These are phyloP conservation scores for Zaprionus lineosus DNA, from an alignment of 2,888 invertebrate genomes.

Conservation along the genomic window DNA sequence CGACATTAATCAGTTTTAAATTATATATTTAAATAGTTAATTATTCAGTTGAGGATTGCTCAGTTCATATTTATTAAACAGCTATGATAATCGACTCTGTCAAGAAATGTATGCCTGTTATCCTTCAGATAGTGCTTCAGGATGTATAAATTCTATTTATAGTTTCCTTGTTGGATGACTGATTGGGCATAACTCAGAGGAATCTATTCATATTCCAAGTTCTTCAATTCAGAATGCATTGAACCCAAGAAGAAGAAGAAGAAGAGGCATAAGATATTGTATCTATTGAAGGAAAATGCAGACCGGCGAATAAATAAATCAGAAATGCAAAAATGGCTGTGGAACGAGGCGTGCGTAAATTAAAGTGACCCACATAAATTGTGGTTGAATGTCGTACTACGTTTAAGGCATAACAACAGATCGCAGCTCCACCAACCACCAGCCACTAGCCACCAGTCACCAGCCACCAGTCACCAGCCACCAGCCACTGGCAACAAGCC, in stretches of 20 bases:
- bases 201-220: slow-evolving; percentile 41
- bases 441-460: too few species aligned
- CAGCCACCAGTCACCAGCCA: slow-evolving; percentile 5
- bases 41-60: too few species aligned
- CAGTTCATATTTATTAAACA: too few species aligned
- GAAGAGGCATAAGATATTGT: too few species aligned
- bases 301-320: slow-evolving; percentile 50
- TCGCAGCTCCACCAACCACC: slow-evolving; percentile 10
- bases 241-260: slow-evolving; percentile 44
- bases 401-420: slow-evolving; percentile 63
- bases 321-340: slow-evolving; percentile 45
- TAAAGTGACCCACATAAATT: slow-evolving; percentile 78
- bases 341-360: slow-evolving; percentile 62
- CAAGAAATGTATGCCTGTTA: too few species aligned
- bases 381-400: slow-evolving; percentile 60
- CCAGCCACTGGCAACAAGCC: slow-evolving; percentile 22
- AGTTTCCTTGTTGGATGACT: too few species aligned
- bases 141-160: too few species aligned
- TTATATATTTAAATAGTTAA: too few species aligned
- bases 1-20: too few species aligned
- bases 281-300: slow-evolving; percentile 31
- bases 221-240: slow-evolving; percentile 52
- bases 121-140: too few species aligned
- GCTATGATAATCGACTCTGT: too few species aligned
- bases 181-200: slow-evolving; percentile 49